Base-by-base conservation (phyloP, 2,113 vertebrate genomes). In the Dasyornis broadbenti region DNA sequence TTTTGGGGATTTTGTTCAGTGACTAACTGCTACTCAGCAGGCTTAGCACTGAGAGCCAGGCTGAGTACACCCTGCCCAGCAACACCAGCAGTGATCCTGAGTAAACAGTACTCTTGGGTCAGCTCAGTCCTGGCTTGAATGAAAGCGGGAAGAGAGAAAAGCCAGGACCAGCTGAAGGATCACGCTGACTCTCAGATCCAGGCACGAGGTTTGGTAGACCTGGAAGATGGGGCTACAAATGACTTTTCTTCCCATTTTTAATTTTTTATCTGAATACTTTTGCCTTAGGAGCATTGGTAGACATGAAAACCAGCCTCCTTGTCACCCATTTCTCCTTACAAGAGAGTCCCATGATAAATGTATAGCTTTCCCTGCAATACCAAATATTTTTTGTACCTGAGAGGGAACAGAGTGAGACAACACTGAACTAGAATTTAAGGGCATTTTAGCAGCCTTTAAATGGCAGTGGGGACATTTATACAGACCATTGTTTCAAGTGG, bases 1-100 rank as follows among this genome's bases (percentile, higher is more conserved):
- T 83, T 93, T 83, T 70, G 57, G 60, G 82, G 64, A 33, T 94
- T 92, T 92, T 94, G 89, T 75, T 94, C 80, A 91, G 76, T 83
- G 64, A 70, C 73, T 61, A 71, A 81, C 56, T 71, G 82, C 89
- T 75, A 69, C 77, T 82, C 26, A 0, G 45, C 54, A 94, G 76
- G 86, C 90, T 89, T 78, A 94, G 91, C 52, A 68, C 80, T 28
- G 56, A 89, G 24, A 81, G 63, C 45, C 79, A 90, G 86, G 47
- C 60, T 77, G 54, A 86, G 83, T 21, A 80, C 30, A 77, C 10
- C 47, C 39, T 84, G 89, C 45, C 70, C 93, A 72, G 91, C 81
- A 78, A 89, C 35, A 94, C 22, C 47, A 77, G 52, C 1, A 1
- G 45, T 39, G 84, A 82, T 65, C 70, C 63, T 65, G n/a, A 60